A percentile compares a stretch with the other conserved stretches of the same genome.
Evolutionary conservation across 1,140 invertebrate species (phyloP).

Genomic region (Hylaeus anthracinus): DNA sequence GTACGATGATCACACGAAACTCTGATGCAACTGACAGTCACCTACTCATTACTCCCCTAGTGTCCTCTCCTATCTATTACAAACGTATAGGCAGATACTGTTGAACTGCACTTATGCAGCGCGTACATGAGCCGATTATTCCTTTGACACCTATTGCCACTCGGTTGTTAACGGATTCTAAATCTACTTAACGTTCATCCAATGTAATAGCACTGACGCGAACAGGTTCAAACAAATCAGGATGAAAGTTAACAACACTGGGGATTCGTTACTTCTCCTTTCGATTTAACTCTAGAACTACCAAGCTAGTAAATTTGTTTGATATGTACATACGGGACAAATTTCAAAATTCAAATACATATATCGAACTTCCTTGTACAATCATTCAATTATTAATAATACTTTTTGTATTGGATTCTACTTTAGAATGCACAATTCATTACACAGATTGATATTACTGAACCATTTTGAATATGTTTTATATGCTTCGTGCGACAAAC

Average conservation of each 20-base stretch:
- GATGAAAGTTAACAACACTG: neutral
- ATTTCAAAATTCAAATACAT: too few relatives aligned
- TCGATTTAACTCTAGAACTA: neutral
- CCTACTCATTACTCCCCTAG: constrained; percentile 79
- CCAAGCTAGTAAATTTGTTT: too few relatives aligned
- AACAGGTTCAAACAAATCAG: neutral
- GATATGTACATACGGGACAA: too few relatives aligned
- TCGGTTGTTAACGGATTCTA: constrained; percentile 40
- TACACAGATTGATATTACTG: constrained; percentile 26
- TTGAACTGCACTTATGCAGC: constrained; percentile 14
- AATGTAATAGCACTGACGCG: neutral
- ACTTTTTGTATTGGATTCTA: constrained; percentile 1
- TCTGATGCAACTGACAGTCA: constrained; percentile 76
- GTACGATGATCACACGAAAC: constrained; percentile 75
- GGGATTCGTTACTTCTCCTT: neutral
- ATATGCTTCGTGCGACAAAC: constrained; percentile 33
- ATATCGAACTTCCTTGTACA: too few relatives aligned
- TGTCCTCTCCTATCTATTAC: constrained; percentile 81
- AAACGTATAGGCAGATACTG: constrained; percentile 71
- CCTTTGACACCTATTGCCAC: constrained; percentile 41
- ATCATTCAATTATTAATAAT: too few relatives aligned
- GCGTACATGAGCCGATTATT: constrained; percentile 36
- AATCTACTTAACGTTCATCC: constrained; percentile 6
- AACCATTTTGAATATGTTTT: constrained; percentile 42
- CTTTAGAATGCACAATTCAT: constrained; percentile 8